Evolutionary conservation across 2,888 invertebrate genomes (phyloP), one percentile per base, ranked within the genome.

Genomic region (Lathronympha strigana): DNA sequence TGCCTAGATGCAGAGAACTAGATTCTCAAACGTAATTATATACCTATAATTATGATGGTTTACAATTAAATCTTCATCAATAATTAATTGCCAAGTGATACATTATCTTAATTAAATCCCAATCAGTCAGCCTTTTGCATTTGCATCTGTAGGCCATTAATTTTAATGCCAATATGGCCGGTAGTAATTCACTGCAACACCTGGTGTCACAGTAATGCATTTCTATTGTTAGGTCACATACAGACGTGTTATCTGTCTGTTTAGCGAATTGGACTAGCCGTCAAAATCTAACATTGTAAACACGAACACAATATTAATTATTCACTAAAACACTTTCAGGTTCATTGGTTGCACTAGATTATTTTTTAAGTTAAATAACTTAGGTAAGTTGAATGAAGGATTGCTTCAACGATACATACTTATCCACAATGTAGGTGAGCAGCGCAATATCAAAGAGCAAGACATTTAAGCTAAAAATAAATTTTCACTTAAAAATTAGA

Each of bases 101-200:
- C 43, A 60, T 66, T 53, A 60, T 57, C 57, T 66, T 66, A 61
- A 66, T 66, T 61, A 45, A 54, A 49, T 53, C 28, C 63, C 63
- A 58, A 60, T 67, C 55, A 67, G 53, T 67, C 61, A 67, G 57
- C 60, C 60, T 54, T 61, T 61, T 54, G 60, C 67, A 66, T 68
- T 63, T 63, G 63, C 67, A 67, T 61, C 49, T 68, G 61, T 25
- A 28, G 17, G 55, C 69, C 68, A 73, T 74, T 72, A 74, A 74
- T 73, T 71, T 72, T 68, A 68, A 73, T 69, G 66, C 61, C 69
- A 68, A 69, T 63, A 68, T 47, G 63, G 68, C 68, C 63, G 47
- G 61, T 43, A 63, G 71, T 74, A 73, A 72, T 71, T 73, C 70
- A 73, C 66, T 69, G 68, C 67, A 50, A 61, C 73, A 72, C 73